Evolutionary conservation across 1,140 invertebrate species (phyloP).

Genomic region (Drosophila subobscura): DNA sequence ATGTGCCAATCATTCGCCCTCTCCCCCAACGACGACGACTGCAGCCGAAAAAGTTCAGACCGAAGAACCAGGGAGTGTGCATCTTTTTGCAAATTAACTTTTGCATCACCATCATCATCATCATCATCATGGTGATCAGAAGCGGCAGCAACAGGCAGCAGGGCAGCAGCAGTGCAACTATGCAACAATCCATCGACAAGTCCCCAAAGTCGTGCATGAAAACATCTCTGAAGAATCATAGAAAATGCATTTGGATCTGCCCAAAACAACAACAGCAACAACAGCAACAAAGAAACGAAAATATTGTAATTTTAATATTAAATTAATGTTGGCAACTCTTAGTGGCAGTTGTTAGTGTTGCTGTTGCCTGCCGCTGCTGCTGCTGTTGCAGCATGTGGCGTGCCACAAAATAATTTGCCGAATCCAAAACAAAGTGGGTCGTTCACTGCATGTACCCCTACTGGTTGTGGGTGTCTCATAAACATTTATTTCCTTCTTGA

Average conservation of each 20-base stretch:
- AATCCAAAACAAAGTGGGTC: conserved; percentile 51
- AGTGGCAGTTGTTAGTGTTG: conserved; percentile 10
- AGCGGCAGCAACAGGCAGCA: conserved; percentile 1
- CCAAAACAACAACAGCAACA: conserved; percentile 9
- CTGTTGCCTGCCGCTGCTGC: conserved; percentile 13
- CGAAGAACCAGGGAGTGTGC: conserved; percentile 59
- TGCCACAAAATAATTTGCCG: conserved; percentile 58
- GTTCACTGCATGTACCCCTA: conserved; percentile 28
- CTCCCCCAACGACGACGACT: conserved; percentile 6
- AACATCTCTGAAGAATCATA: conserved; percentile 45
- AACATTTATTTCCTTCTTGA: conserved; percentile 21
- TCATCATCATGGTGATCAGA: conserved; percentile 14
- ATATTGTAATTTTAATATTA: conserved; percentile 64
- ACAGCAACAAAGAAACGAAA: conserved; percentile 33
- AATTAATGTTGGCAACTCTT: conserved; percentile 52
- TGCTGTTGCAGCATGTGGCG: conserved; percentile 54
- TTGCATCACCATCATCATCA: conserved; percentile 47
- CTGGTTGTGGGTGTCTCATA: conserved; percentile 42
- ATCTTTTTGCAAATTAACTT: conserved; percentile 53
- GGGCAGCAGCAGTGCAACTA: not conserved
- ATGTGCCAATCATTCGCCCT: conserved; percentile 63
- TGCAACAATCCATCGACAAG: conserved; percentile 10
- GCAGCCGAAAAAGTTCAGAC: conserved; percentile 39
- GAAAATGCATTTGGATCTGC: conserved; percentile 41
- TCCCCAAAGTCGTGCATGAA: conserved; percentile 49